Evolutionary conservation across 2,888 invertebrate species (phyloP).

Genomic region (Thumatha senex): DNA sequence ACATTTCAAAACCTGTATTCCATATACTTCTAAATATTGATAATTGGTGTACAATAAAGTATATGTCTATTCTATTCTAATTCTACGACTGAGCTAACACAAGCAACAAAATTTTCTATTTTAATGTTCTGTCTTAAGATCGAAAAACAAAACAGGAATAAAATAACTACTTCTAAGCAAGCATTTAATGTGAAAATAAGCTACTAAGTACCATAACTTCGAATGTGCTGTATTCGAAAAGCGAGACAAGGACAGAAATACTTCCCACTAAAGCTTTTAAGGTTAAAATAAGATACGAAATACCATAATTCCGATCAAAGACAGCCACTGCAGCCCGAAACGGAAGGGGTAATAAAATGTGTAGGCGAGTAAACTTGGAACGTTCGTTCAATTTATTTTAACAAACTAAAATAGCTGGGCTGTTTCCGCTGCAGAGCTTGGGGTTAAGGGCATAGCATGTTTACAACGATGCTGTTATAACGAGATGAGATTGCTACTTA

Average conservation of each 20-base stretch:
- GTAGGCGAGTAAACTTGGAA: slow-evolving; percentile 39
- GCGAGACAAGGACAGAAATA: neutral
- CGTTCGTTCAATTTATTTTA: slow-evolving; percentile 63
- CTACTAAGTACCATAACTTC: neutral
- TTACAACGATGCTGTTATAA: slow-evolving; percentile 15
- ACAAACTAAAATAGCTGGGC: slow-evolving; percentile 61
- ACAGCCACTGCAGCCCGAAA: slow-evolving; percentile 29
- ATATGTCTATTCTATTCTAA: too few species aligned
- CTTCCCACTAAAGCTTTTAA: neutral
- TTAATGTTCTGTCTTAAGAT: too few species aligned
- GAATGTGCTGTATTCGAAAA: neutral
- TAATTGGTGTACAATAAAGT: too few species aligned
- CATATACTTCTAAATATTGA: too few species aligned
- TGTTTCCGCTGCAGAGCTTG: slow-evolving; percentile 49
- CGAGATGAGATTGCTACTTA: neutral
- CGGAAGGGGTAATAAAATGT: slow-evolving; percentile 55
- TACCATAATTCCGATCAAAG: slow-evolving; percentile 51
- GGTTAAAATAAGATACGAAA: slow-evolving; percentile 24
- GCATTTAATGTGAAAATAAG: too few species aligned
- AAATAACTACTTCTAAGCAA: too few species aligned
- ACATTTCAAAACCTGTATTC: too few species aligned
- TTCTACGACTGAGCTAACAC: too few species aligned
- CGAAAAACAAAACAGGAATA: too few species aligned
- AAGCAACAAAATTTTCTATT: too few species aligned
- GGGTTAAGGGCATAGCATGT: slow-evolving; percentile 37